Percentiles rank a stretch among this genome's conserved stretches.
These are phyloP conservation scores for Eurosta solidaginis DNA, from an alignment of 1,140 invertebrate genomes.

Conservation along the genomic window DNA sequence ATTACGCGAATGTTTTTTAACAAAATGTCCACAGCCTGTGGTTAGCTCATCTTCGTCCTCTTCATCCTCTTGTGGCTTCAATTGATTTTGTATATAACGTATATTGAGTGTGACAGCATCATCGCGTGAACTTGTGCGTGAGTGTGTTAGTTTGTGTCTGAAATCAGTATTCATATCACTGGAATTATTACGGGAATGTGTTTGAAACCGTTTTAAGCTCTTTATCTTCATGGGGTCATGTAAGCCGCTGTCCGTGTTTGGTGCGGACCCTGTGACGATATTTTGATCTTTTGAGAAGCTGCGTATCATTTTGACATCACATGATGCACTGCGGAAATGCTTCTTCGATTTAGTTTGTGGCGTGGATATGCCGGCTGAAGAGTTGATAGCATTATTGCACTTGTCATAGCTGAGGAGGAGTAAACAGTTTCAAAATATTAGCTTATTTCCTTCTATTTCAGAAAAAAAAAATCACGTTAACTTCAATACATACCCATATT, in stretches of 20 bases:
- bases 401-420: conserved; percentile 49
- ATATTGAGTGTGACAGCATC: conserved; percentile 47
- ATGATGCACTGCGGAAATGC: conserved; percentile 58
- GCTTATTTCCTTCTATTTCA: not conserved
- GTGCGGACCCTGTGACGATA: conserved; percentile 27
- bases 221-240: conserved; percentile 45
- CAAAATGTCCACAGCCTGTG: conserved; percentile 54
- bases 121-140: conserved; percentile 48
- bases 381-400: conserved; percentile 45
- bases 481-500: conserved; percentile 57
- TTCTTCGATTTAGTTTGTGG: conserved; percentile 57
- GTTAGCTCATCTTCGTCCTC: conserved; percentile 55
- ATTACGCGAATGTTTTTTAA: conserved; percentile 57
- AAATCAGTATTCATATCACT: conserved; percentile 53
- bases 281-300: conserved; percentile 57
- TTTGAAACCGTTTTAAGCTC: conserved; percentile 54
- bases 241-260: conserved; percentile 38
- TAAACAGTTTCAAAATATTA: not conserved
- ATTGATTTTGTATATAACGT: conserved; percentile 56
- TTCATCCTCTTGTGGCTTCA: conserved; percentile 48
- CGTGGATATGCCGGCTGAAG: conserved; percentile 36
- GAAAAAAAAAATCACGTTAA: not conserved
- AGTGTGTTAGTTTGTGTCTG: conserved; percentile 50
- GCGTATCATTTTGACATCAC: conserved; percentile 58
- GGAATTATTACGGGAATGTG: conserved; percentile 60